phyloP scores from a whole-genome alignment of 2,113 vertebrate genomes.

The Nibea albiflora region DNA sequence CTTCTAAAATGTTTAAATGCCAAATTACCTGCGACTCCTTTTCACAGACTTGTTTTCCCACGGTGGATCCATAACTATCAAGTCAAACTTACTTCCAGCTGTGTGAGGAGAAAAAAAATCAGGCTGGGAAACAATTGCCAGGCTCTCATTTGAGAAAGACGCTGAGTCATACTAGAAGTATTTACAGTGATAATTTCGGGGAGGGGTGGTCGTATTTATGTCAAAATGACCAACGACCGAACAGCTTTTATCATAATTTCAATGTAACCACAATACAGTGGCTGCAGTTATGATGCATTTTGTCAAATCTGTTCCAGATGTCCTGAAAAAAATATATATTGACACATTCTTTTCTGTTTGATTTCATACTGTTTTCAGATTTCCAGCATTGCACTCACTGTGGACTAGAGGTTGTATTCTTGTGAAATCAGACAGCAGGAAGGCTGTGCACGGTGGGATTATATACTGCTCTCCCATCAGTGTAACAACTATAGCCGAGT shows the following conservation, averaged over 20 bases:
- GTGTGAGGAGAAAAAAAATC: conserved; percentile 20
- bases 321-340: background rate
- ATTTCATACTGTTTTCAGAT: background rate
- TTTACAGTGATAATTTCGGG: background rate
- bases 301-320: background rate
- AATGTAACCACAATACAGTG: conserved; percentile 8
- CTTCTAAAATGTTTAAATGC: background rate
- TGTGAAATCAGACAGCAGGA: conserved; percentile 95
- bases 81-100: conserved; percentile 88
- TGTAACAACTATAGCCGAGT: conserved; percentile 78
- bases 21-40: conserved; percentile 90
- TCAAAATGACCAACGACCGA: fast-evolving
- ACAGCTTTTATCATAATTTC: background rate
- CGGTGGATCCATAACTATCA: conserved; percentile 95
- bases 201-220: background rate
- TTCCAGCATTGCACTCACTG: conserved; percentile 84
- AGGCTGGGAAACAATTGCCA: background rate
- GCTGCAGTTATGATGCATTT: background rate
- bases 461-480: conserved; percentile 93
- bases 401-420: conserved; percentile 88
- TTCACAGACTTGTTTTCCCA: conserved; percentile 99
- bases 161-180: background rate
- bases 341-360: background rate
- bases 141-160: background rate
- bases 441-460: conserved; percentile 88